Conservation (phyloP, 2,113 vertebrate genomes). For the Pantherophis guttatus region DNA sequence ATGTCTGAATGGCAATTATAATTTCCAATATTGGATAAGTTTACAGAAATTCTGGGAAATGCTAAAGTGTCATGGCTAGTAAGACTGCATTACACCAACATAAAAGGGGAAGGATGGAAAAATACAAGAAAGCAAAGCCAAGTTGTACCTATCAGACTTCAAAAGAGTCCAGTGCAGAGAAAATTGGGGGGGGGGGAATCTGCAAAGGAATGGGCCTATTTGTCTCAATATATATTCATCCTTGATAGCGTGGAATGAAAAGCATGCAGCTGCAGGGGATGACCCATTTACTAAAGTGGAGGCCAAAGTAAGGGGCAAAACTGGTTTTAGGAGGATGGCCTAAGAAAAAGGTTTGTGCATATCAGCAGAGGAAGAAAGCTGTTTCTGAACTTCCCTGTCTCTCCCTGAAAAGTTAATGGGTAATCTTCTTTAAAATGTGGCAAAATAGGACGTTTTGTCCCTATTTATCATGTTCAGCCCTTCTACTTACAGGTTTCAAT, state of each 20-base stretch:
- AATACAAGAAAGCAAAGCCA: conserved; percentile 4
- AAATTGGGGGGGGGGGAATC: conserved; percentile 1
- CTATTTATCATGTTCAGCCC: neutral
- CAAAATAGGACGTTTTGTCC: neutral
- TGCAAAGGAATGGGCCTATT: conserved; percentile 56
- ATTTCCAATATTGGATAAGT: neutral
- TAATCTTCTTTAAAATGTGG: neutral
- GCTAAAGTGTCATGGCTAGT: neutral
- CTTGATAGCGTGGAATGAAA: conserved; percentile 67
- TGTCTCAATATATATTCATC: conserved; percentile 69
- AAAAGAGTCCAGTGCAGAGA: conserved; percentile 23
- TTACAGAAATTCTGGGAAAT: neutral
- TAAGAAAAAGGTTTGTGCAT: conserved; percentile 53
- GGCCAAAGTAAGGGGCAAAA: conserved; percentile 57
- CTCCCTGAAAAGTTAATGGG: neutral
- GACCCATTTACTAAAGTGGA: conserved; percentile 54
- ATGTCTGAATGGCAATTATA: neutral
- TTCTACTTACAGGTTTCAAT: neutral
- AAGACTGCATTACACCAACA: neutral
- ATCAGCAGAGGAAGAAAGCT: neutral
- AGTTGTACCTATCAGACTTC: conserved; percentile 18
- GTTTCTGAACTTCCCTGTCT: neutral
- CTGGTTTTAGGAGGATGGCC: neutral
- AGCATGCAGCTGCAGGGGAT: conserved; percentile 64
- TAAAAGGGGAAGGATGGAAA: neutral